Percentiles rank a stretch among this genome's conserved stretches.
Evolutionary conservation across 53 echinoderm and acorn worm genomes (phyloP).

Genomic region (Luidia sarsii): DNA sequence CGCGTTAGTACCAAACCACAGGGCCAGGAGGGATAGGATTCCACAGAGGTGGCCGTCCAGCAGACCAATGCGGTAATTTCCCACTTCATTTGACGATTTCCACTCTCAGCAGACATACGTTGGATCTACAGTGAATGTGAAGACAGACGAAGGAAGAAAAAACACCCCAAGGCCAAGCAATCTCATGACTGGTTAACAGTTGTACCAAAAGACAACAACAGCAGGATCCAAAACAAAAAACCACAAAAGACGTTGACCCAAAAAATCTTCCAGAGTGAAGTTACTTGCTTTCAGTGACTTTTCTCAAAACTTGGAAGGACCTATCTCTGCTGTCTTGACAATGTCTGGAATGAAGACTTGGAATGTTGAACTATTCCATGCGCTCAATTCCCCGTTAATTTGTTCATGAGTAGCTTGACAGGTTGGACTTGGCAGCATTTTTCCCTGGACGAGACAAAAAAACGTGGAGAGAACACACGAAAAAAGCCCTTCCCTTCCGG

Average conservation of each 20-base stretch:
- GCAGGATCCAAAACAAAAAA: too few species aligned
- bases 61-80: too few species aligned
- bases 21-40: not conserved
- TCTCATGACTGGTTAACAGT: slow-evolving; percentile 33
- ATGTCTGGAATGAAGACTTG: too few species aligned
- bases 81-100: too few species aligned
- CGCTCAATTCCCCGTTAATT: not conserved
- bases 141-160: slow-evolving; percentile 19
- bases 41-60: not conserved
- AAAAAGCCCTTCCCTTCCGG: slow-evolving; percentile 33
- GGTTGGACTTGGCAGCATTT: slow-evolving; percentile 52
- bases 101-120: not conserved
- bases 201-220: too few species aligned
- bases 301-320: too few species aligned
- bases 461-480: slow-evolving; percentile 7
- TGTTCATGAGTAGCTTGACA: slow-evolving; percentile 20
- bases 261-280: too few species aligned
- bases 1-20: too few species aligned
- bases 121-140: slow-evolving; percentile 1
- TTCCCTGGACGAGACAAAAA: slow-evolving; percentile 6
- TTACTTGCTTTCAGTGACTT: too few species aligned
- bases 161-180: slow-evolving; percentile 40
- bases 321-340: too few species aligned
- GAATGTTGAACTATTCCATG: slow-evolving; percentile 1
- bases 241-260: too few species aligned